These are phyloP conservation scores for Eonycteris spelaea DNA, from an alignment of 2,113 vertebrate genomes.

Conservation along the genomic window DNA sequence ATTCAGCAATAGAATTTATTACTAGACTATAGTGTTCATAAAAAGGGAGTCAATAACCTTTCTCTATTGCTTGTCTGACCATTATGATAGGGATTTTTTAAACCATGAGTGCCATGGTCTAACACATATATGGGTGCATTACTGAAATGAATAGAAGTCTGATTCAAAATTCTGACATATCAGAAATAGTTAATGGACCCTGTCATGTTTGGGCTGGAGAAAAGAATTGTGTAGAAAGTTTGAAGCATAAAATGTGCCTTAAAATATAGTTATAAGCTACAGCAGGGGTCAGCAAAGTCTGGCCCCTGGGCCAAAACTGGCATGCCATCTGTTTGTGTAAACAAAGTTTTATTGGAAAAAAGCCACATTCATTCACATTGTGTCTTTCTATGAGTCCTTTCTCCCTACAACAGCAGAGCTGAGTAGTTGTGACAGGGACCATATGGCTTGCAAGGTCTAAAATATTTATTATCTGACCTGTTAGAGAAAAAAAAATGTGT, in stretches of 20 bases:
- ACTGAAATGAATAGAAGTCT: not conserved
- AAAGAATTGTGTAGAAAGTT: not conserved
- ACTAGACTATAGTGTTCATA: not conserved
- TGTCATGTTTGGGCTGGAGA: not conserved
- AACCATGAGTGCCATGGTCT: not conserved
- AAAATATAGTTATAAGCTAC: not conserved
- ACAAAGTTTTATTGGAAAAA: conserved; percentile 13
- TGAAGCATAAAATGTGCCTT: not conserved
- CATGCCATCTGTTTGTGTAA: not conserved
- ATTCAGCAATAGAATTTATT: not conserved
- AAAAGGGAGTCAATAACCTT: not conserved
- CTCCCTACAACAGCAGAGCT: not conserved
- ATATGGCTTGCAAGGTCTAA: not conserved
- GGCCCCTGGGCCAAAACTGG: not conserved
- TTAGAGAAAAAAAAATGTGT: not conserved
- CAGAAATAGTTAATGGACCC: not conserved
- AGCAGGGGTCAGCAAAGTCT: not conserved
- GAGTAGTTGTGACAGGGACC: not conserved
- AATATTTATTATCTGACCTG: not conserved
- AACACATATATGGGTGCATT: not conserved
- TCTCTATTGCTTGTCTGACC: not conserved
- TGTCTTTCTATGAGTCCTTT: not conserved
- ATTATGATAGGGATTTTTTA: not conserved
- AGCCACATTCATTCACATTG: not conserved
- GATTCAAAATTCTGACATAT: not conserved